Conservation (phyloP, 2,113 vertebrate species). For the Tachuris rubrigastra region DNA sequence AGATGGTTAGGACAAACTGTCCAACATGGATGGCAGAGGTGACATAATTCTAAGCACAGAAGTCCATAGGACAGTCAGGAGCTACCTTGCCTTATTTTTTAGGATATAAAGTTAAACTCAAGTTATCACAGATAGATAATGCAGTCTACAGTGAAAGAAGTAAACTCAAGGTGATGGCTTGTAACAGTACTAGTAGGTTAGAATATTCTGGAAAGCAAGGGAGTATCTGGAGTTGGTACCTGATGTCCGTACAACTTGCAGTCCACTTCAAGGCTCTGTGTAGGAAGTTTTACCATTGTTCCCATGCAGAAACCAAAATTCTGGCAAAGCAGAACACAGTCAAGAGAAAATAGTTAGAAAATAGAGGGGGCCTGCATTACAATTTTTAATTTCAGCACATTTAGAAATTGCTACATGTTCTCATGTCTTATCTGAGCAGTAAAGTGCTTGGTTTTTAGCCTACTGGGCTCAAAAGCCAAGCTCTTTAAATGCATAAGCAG, state of each 20-base stretch:
- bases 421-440: not conserved
- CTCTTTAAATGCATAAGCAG: not conserved
- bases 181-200: not conserved
- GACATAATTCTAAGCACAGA: not conserved
- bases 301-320: constrained; percentile 75
- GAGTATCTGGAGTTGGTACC: constrained; percentile 49
- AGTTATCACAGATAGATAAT: not conserved
- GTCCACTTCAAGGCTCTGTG: not conserved
- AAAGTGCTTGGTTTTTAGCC: not conserved
- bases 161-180: not conserved
- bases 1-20: not conserved
- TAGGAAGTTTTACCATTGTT: not conserved
- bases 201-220: not conserved
- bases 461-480: not conserved
- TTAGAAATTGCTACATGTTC: not conserved
- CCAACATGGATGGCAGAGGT: not conserved
- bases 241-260: constrained; percentile 66
- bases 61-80: not conserved
- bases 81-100: not conserved
- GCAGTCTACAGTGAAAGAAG: not conserved
- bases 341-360: not conserved
- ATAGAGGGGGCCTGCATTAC: not conserved
- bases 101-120: not conserved
- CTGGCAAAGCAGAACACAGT: constrained; percentile 47
- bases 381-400: not conserved